Evolutionary conservation across 2,888 invertebrate species (phyloP).

Genomic region (Brenthis ino): DNA sequence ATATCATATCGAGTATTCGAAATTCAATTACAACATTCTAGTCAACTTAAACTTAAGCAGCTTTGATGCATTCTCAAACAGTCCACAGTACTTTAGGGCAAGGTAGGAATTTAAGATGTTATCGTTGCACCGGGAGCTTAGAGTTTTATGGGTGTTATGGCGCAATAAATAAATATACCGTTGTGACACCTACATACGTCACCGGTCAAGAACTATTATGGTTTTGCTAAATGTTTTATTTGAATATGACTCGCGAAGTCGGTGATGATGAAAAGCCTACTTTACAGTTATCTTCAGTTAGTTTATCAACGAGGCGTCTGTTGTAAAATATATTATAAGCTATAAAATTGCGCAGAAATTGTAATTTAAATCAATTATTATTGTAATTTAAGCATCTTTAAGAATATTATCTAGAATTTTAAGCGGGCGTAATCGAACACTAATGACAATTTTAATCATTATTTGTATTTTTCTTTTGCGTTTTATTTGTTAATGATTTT

Average conservation of each 20-base stretch:
- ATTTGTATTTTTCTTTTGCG: too few relatives aligned
- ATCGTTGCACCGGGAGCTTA: constrained; percentile 72
- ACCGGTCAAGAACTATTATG: constrained; percentile 54
- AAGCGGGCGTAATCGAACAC: too few relatives aligned
- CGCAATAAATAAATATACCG: constrained; percentile 76
- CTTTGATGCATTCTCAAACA: constrained; percentile 60
- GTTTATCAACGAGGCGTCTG: too few relatives aligned
- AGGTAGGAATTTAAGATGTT: constrained; percentile 73
- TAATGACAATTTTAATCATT: too few relatives aligned
- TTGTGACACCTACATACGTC: constrained; percentile 75
- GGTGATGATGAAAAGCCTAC: background rate
- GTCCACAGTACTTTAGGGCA: constrained; percentile 43
- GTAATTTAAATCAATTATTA: too few relatives aligned
- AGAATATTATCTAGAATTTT: too few relatives aligned
- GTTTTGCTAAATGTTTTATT: constrained; percentile 47
- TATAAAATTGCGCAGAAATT: too few relatives aligned
- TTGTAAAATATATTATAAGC: too few relatives aligned
- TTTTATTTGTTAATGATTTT: too few relatives aligned
- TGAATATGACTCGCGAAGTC: background rate
- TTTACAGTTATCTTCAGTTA: too few relatives aligned
- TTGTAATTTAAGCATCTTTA: too few relatives aligned
- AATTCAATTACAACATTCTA: constrained; percentile 64
- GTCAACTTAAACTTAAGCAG: constrained; percentile 66
- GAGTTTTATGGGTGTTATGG: constrained; percentile 77
- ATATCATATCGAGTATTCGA: constrained; percentile 68